A percentile compares a stretch with the other conserved stretches of the same genome.
Evolutionary conservation across 2,113 vertebrate genomes (phyloP).

Genomic region (Leucopsar rothschildi): DNA sequence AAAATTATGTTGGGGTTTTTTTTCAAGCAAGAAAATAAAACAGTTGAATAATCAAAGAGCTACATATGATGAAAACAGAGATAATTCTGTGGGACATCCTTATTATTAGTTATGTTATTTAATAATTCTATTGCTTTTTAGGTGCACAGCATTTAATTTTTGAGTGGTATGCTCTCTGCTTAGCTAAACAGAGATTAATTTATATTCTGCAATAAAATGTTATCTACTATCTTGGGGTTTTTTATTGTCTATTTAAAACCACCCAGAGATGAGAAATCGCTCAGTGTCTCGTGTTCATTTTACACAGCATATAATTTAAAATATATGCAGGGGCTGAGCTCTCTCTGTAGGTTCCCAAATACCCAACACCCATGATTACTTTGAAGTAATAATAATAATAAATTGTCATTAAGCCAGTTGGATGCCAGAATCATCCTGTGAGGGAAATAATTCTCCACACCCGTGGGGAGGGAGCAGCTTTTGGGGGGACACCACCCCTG

Average conservation of each 20-base stretch:
- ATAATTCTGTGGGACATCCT: neutral
- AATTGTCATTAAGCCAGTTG: neutral
- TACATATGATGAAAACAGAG: neutral
- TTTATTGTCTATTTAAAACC: constrained; percentile 17
- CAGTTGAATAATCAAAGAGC: neutral
- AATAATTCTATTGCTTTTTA: neutral
- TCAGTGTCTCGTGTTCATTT: neutral
- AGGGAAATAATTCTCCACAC: neutral
- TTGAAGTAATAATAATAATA: neutral
- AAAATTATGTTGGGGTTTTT: neutral
- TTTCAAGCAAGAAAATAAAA: neutral
- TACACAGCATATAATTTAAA: neutral
- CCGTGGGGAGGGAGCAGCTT: neutral
- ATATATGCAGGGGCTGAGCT: neutral
- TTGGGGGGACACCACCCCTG: neutral
- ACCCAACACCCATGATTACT: neutral
- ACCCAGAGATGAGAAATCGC: neutral
- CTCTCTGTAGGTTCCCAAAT: neutral
- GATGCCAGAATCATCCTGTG: neutral
- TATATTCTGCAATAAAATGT: constrained; percentile 6
- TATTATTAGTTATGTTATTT: neutral
- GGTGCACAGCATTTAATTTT: neutral
- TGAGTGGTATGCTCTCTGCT: neutral
- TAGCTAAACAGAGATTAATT: constrained; percentile 27
- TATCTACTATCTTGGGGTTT: neutral